Base-by-base conservation (phyloP, 2,113 vertebrate species). In the Rhodinocichla rosea region DNA sequence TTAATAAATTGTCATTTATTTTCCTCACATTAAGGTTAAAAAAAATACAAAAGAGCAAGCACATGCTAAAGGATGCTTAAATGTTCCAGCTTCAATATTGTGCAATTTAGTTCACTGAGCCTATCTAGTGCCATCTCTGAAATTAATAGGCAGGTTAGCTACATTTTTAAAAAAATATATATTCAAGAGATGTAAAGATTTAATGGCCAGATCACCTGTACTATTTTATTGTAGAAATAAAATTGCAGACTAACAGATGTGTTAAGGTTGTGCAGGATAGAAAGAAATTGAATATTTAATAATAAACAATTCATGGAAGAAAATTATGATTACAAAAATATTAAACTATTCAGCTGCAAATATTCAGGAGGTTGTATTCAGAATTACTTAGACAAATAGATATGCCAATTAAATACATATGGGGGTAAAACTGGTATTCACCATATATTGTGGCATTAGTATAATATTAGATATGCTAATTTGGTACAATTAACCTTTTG, bases 401-500 rank as follows among this genome's bases (percentile, higher is more conserved):
- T 32, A 70, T 9, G 26, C 11, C 13, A 91, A 92, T 85, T 89
- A 86, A 95, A 93, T 91, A 44, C 20, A 81, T 86, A 86, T 13
- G 7, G 13, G 74, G 65, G 53, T 87, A 91, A 74, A 60, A 90
- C 12, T 24, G 1, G 3, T 94, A 94, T 83, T 94, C 73, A 60
- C 39, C 26, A 52, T 16, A 13, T 52, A 85, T 82, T 37, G 5
- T 87, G 22, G 11, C 19, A 44, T 70, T 92, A 57, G 56, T 89
- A 87, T 93, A 24, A 73, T 65, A 89, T 94, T 95, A 97, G n/a
- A 35, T 87, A 83, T 76, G 80, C 5, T 96, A 97, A 97, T 97
- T 88, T 93, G 47, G 62, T 69, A 81, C 56, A 97, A 97, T 96
- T 97, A 96, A 94, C 83, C 90, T 97, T 92, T 90, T 78, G 9